Evolutionary conservation across 2,797 vertebrate species (phyloP), one percentile per base, ranked within the genome.

Genomic region (Aldrovandia affinis): DNA sequence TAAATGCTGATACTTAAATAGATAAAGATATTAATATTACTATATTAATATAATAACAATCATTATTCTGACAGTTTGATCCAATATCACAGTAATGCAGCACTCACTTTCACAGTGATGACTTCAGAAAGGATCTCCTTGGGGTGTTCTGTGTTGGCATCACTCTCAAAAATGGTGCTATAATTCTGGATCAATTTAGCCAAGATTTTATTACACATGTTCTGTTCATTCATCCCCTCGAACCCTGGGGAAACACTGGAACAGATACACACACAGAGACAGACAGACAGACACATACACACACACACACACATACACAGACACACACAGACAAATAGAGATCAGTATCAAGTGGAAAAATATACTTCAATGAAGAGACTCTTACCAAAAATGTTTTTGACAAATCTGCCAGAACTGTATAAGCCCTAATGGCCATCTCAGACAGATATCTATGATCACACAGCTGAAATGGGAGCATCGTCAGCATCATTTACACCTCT

Each of bases 171-270:
- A 82, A 99, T 92, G 12, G 86, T 83, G 73, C 86, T 89, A 90
- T 95, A 97, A 91, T 96, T 96, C 93, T 97, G 96, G 89, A 99
- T 95, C 87, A 99, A 94, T 90, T 93, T 95, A 73, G 93, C 93
- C 96, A 97, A 96, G 88, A 99, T 97, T 88, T 96, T 97, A 92
- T 99, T 99, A 87, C 97, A 98, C 89, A 97, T 95, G 81, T 96
- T 96, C 88, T 98, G 97, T 63, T 99, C 95, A 88, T 93, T 97
- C 85, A 99, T 94, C 47, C 97, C 96, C 86, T 98, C 97, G 42
- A 96, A 93, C 86, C 97, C 95, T 68, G 96, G 89, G 77, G 95
- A 90, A 63, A 99, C 97, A 0, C 98, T 99, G 89, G 7, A 89
- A 88, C 83, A 86, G 89, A 50, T 25, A 52, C 68, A 87, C 9